A percentile compares a stretch with the other conserved stretches of the same genome.
Evolutionary conservation across 2,113 vertebrate species (phyloP).

Genomic region (Todiramphus saurophagus): DNA sequence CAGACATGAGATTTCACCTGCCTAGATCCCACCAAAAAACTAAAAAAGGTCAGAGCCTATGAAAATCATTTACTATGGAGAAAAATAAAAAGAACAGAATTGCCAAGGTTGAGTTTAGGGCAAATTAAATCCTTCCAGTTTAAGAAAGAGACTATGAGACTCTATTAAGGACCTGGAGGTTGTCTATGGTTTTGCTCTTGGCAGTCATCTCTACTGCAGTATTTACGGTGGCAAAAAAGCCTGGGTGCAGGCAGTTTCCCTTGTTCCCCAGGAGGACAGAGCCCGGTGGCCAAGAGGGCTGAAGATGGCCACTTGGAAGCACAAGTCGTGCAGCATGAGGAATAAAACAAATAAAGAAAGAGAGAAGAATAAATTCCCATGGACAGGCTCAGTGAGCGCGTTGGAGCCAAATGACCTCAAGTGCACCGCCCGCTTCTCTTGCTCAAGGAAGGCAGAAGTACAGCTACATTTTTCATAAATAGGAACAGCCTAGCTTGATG

Average conservation of each 20-base stretch:
- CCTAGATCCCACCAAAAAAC: not conserved
- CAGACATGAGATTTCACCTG: not conserved
- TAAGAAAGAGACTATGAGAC: not conserved
- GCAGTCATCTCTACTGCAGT: not conserved
- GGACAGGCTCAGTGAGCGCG: not conserved
- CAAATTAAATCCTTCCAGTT: not conserved
- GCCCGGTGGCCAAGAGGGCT: not conserved
- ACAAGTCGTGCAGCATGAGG: not conserved
- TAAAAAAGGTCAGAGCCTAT: not conserved
- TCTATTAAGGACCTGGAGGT: not conserved
- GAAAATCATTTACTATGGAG: not conserved
- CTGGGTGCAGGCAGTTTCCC: not conserved
- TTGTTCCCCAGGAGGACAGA: not conserved
- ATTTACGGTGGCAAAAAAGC: not conserved
- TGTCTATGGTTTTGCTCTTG: not conserved
- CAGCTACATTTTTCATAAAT: conserved; percentile 65
- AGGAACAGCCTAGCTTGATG: conserved; percentile 58
- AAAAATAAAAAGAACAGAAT: not conserved
- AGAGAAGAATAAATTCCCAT: conserved; percentile 24
- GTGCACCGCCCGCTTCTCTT: not conserved
- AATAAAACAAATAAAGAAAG: conserved; percentile 7
- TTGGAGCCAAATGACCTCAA: conserved; percentile 40
- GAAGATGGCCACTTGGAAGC: not conserved
- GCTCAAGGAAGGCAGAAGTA: not conserved
- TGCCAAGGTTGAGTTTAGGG: not conserved